Evolutionary conservation across 1,140 invertebrate species (phyloP), one percentile per base, ranked within the genome.

Genomic region (Notospermus geniculatus): DNA sequence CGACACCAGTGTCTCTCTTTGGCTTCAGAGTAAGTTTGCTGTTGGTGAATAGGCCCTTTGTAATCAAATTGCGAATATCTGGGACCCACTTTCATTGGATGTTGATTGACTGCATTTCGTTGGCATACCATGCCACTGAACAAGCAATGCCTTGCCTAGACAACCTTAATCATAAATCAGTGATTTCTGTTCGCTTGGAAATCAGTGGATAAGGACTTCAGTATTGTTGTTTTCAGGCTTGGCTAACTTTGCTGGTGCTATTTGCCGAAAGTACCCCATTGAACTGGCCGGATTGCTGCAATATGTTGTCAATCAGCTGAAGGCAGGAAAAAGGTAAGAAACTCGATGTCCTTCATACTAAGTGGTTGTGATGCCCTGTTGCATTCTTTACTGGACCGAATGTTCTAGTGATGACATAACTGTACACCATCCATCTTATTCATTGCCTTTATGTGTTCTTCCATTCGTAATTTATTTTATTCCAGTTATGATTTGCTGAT

Each of bases 251-350:
- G 92, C 92, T 73, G 96, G 95, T 30, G 88, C 92, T 15, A 90
- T 98, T 59, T 98, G 93, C 77, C 97, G 97, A 82, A 98, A 98
- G 80, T 98, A 99, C 81, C 90, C 90, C 69, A 91, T 99, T 57
- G 97, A 99, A 80, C 83, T 99, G 45, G 91, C 91, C 13, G 95
- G 95, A 17, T 82, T 99, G 53, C 82, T 99, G 69, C 95, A 98
- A 77, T 99, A 97, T 83, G 92, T 99, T 19, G 92, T 92, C 15
- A 98, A 99, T 85, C 92, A 98, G 76, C 85, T 99, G 1, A 98
- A 98, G 81, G 89, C 91, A 29, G 91, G 93, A 68, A 96, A 97
- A 83, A 97, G 91, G 91, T 92, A 83, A 62, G 60, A 41, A 41
- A 29, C 15, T 2, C 53, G 15, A 32, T 19, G n/a, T 7, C n/a